phyloP scores from a whole-genome alignment of 2,888 invertebrate species.

The Augochlorella aurata region DNA sequence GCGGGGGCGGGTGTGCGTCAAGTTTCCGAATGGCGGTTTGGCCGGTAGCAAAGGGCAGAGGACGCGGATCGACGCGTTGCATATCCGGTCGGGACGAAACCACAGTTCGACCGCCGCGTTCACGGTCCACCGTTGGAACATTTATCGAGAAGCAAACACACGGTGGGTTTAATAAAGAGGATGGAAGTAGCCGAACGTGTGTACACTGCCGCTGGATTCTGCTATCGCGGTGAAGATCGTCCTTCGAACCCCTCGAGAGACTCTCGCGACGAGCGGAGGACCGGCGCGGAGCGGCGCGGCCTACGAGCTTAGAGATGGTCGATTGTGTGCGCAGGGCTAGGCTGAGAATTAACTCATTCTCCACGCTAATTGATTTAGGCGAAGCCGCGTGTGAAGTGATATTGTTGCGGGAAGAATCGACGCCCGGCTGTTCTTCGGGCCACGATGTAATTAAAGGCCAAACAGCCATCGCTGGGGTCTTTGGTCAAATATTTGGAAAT shows the following conservation, averaged over 20 bases:
- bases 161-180: slow-evolving; percentile 65
- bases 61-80: slow-evolving; percentile 45
- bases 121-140: slow-evolving; percentile 59
- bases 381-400: slow-evolving; percentile 49
- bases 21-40: slow-evolving; percentile 29
- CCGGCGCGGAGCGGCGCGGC: neutral
- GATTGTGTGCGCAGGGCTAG: slow-evolving; percentile 50
- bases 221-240: slow-evolving; percentile 52
- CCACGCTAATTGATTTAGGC: slow-evolving; percentile 63
- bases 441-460: slow-evolving; percentile 38
- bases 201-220: slow-evolving; percentile 38
- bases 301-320: slow-evolving; percentile 36
- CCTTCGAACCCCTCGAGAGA: slow-evolving; percentile 50
- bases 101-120: slow-evolving; percentile 46
- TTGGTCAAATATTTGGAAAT: slow-evolving; percentile 46
- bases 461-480: slow-evolving; percentile 28
- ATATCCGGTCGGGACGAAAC: slow-evolving; percentile 55
- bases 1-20: slow-evolving; percentile 7
- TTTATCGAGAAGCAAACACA: slow-evolving; percentile 65
- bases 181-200: slow-evolving; percentile 59
- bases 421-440: slow-evolving; percentile 14
- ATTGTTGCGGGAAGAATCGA: slow-evolving; percentile 50
- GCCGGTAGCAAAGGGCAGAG: slow-evolving; percentile 20
- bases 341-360: slow-evolving; percentile 60
- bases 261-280: slow-evolving; percentile 44